Conservation (phyloP, 2,888 invertebrate species). For the Ferrisia virgata region DNA sequence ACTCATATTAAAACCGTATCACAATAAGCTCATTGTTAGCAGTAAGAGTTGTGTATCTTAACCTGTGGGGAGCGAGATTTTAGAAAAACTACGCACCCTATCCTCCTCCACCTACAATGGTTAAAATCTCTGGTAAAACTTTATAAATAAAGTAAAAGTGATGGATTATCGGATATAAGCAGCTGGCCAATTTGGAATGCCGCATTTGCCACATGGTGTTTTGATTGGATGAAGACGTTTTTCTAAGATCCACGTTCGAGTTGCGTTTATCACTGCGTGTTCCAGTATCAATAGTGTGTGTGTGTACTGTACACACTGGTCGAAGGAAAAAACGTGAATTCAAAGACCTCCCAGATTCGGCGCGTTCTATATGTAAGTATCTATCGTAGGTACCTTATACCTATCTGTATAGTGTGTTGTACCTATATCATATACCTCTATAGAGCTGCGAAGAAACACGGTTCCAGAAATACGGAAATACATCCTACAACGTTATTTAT, state of each 20-base stretch:
- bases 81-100: background rate
- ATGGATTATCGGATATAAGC: slow-evolving; percentile 42
- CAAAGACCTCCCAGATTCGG: slow-evolving; percentile 40
- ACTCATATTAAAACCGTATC: slow-evolving; percentile 19
- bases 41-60: slow-evolving; percentile 4
- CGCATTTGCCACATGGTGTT: slow-evolving; percentile 38
- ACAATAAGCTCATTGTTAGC: slow-evolving; percentile 31
- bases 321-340: background rate
- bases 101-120: background rate
- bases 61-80: slow-evolving; percentile 12
- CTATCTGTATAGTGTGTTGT: no score
- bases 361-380: background rate
- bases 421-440: background rate
- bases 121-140: slow-evolving; percentile 17
- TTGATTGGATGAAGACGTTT: slow-evolving; percentile 43
- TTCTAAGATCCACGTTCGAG: slow-evolving; percentile 23
- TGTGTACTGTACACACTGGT: slow-evolving; percentile 6
- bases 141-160: slow-evolving; percentile 20
- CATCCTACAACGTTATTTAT: slow-evolving; percentile 35
- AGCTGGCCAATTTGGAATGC: slow-evolving; percentile 44
- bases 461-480: slow-evolving; percentile 6
- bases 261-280: slow-evolving; percentile 18
- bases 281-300: background rate
- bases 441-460: background rate
- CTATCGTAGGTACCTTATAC: no score